A percentile compares a stretch with the other conserved stretches of the same genome.
phyloP scores from a whole-genome alignment of 2,113 vertebrate genomes.

The Hassar affinis region DNA sequence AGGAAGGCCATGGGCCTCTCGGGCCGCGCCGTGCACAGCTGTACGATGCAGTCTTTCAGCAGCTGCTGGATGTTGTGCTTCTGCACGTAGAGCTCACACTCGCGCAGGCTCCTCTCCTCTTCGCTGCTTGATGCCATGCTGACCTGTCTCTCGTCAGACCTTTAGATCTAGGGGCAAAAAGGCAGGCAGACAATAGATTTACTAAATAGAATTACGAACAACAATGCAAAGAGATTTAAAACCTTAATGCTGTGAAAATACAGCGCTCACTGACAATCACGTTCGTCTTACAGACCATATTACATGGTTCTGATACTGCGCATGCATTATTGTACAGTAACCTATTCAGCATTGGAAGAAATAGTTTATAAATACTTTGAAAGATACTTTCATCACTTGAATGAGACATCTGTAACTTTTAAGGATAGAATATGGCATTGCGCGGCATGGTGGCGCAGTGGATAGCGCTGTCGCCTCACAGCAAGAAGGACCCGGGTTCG shows the following conservation, averaged over 20 bases:
- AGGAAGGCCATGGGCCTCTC: constrained; percentile 97
- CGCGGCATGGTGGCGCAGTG: too few species aligned
- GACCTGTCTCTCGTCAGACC: constrained; percentile 50
- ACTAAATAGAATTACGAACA: background rate
- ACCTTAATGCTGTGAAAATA: background rate
- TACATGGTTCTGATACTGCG: background rate
- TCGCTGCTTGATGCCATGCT: constrained; percentile 91
- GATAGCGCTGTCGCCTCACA: too few species aligned
- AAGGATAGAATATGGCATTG: background rate
- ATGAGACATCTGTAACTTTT: background rate
- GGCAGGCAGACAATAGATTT: background rate
- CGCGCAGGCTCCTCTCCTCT: constrained; percentile 94
- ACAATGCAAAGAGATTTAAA: background rate
- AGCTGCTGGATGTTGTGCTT: constrained; percentile 98
- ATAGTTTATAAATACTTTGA: background rate
- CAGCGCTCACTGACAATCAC: background rate
- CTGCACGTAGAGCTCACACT: constrained; percentile 96
- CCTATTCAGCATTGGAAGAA: background rate
- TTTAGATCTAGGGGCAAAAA: background rate
- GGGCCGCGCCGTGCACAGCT: constrained; percentile 90
- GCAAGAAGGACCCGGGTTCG: too few species aligned
- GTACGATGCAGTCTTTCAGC: constrained; percentile 97
- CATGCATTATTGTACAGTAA: background rate
- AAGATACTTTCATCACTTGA: background rate
- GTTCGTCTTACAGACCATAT: background rate